These are phyloP conservation scores for Girardinus metallicus DNA, from an alignment of 2,797 vertebrate species.

Conservation along the genomic window DNA sequence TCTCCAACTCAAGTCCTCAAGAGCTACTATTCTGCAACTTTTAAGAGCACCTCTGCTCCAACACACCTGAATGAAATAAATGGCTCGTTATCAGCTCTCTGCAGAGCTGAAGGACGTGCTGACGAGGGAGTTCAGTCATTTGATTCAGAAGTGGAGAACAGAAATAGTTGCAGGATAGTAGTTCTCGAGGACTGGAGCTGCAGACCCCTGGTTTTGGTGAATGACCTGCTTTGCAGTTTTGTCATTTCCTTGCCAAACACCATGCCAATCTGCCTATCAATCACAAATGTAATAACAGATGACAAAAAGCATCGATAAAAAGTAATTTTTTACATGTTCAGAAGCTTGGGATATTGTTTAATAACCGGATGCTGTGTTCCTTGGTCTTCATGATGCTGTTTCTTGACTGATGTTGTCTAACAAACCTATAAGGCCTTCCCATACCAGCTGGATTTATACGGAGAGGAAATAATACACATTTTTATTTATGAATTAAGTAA, in stretches of 20 bases:
- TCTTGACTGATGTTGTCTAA: not conserved
- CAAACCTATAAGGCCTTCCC: not conserved
- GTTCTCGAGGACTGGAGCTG: not conserved
- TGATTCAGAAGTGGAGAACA: not conserved
- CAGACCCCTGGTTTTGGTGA: not conserved
- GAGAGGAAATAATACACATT: constrained; percentile 34
- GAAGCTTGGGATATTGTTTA: not conserved
- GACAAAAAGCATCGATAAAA: not conserved
- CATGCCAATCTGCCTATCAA: no score
- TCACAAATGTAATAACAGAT: no score
- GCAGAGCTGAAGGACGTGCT: not conserved
- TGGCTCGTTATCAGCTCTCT: not conserved
- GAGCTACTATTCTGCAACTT: not conserved
- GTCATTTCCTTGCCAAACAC: no score
- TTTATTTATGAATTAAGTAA: not conserved
- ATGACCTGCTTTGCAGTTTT: not conserved
- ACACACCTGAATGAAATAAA: not conserved
- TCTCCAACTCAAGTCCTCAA: not conserved
- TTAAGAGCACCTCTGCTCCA: not conserved
- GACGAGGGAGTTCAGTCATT: not conserved
- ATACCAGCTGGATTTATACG: not conserved
- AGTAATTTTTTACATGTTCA: not conserved
- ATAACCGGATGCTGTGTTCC: not conserved
- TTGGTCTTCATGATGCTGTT: not conserved
- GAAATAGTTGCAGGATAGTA: not conserved